Evolutionary conservation across 2,797 vertebrate species (phyloP).

Genomic region (Halcyon leucocephala): DNA sequence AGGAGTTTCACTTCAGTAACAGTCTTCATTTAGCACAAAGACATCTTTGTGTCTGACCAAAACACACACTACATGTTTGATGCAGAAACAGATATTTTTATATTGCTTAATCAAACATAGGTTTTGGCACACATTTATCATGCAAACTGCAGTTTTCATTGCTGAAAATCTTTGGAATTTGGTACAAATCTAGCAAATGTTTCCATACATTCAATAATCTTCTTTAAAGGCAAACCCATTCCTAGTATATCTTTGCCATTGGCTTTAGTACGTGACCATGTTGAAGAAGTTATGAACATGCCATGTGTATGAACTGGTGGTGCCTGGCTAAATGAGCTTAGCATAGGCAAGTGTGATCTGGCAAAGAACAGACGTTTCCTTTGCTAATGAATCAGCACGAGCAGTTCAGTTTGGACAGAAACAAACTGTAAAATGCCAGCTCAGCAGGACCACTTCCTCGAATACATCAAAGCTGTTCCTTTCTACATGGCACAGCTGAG

Average conservation of each 20-base stretch:
- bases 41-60: background rate
- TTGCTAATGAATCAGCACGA: background rate
- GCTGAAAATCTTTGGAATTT: background rate
- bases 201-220: background rate
- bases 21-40: background rate
- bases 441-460: constrained; percentile 50
- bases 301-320: background rate
- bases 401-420: constrained; percentile 3
- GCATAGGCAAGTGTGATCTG: background rate
- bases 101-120: background rate
- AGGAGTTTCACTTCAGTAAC: background rate
- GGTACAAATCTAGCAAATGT: background rate
- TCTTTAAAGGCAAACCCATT: background rate
- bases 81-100: background rate
- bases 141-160: background rate
- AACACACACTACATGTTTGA: background rate
- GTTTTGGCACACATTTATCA: background rate
- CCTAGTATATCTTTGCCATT: background rate
- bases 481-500: constrained; percentile 9
- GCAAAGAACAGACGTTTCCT: background rate
- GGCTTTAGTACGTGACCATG: fast-evolving
- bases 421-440: constrained; percentile 34
- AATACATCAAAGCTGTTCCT: constrained; percentile 53
- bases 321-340: background rate
- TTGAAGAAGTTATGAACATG: background rate